These are phyloP conservation scores for Volucella zonaria DNA, from an alignment of 2,888 invertebrate genomes.

Conservation along the genomic window DNA sequence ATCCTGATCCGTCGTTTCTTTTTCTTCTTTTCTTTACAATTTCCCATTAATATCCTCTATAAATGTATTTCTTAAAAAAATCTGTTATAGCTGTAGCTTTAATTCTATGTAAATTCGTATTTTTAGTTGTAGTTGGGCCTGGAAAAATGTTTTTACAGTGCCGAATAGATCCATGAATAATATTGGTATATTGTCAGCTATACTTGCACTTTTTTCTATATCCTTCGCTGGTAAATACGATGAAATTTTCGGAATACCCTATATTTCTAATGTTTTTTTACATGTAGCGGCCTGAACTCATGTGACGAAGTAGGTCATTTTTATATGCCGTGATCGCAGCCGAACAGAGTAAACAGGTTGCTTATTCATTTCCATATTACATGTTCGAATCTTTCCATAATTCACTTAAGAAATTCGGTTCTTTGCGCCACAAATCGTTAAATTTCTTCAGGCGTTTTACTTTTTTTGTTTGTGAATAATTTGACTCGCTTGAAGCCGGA, in stretches of 20 bases:
- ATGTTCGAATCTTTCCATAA: not conserved
- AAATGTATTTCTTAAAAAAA: not conserved
- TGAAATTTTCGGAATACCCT: too few species aligned
- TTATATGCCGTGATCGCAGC: not conserved
- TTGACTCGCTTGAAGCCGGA: not conserved
- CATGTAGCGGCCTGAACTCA: not conserved
- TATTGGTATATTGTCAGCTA: too few species aligned
- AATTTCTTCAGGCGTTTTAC: slow-evolving; percentile 7
- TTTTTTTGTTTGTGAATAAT: not conserved
- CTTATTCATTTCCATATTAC: not conserved
- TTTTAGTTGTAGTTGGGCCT: too few species aligned
- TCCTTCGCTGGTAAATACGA: not conserved
- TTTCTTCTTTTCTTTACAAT: too few species aligned
- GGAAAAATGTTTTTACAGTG: too few species aligned
- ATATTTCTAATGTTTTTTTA: too few species aligned
- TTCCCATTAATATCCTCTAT: not conserved
- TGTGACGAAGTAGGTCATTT: slow-evolving; percentile 5
- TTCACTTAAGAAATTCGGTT: not conserved
- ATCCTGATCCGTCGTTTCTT: slow-evolving; percentile 10
- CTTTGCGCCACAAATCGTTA: slow-evolving; percentile 6
- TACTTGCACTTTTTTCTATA: not conserved
- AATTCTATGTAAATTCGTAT: too few species aligned
- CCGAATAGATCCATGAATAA: too few species aligned
- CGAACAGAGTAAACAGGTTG: slow-evolving; percentile 11
- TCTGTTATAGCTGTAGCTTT: not conserved